These are phyloP conservation scores for Diorhabda elongata DNA, from an alignment of 1,140 invertebrate genomes.

Conservation along the genomic window DNA sequence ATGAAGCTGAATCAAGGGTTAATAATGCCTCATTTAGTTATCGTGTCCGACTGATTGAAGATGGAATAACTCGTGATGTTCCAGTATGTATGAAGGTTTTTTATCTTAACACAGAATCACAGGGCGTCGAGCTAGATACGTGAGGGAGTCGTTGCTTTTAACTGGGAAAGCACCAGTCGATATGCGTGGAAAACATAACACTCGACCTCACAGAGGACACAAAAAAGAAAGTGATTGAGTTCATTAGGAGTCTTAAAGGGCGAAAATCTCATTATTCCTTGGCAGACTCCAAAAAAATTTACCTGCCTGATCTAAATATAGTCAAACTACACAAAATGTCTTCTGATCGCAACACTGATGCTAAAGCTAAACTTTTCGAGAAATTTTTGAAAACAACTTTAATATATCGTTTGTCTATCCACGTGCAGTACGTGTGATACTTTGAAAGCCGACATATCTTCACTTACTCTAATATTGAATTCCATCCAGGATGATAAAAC, in stretches of 20 bases:
- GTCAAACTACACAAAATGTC: too few species aligned
- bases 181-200: constrained; percentile 15
- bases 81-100: constrained; percentile 18
- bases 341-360: too few species aligned
- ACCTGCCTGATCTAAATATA: neutral
- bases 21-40: constrained; percentile 18
- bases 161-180: constrained; percentile 9
- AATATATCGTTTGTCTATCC: too few species aligned
- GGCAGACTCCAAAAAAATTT: constrained; percentile 1
- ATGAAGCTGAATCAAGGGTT: constrained; percentile 8
- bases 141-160: constrained; percentile 16
- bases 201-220: constrained; percentile 17
- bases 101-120: constrained; percentile 6
- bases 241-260: constrained; percentile 16
- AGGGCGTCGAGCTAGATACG: constrained; percentile 17
- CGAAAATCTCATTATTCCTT: constrained; percentile 16
- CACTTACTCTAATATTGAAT: too few species aligned
- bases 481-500: too few species aligned
- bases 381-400: too few species aligned
- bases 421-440: too few species aligned
- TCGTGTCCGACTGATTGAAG: constrained; percentile 19
- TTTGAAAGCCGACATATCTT: too few species aligned
- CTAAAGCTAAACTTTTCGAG: too few species aligned
- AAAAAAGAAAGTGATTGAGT: constrained; percentile 16
- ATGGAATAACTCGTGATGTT: constrained; percentile 23